Percentiles rank a stretch among this genome's conserved stretches.
These are phyloP conservation scores for Epinotia demarniana DNA, from an alignment of 2,888 invertebrate genomes.

Conservation along the genomic window DNA sequence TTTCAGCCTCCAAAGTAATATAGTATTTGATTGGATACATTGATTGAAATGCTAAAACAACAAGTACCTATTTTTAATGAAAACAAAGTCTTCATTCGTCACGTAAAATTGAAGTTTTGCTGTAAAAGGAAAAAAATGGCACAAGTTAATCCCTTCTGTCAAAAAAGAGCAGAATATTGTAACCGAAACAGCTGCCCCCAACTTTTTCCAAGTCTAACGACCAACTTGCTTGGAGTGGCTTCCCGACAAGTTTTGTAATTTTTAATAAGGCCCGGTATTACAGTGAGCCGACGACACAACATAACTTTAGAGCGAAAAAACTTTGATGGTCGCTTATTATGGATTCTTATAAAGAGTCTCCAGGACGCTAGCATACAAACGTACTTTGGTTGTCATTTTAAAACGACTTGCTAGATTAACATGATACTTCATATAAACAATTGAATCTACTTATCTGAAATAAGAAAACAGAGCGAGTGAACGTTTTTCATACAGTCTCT, in stretches of 20 bases:
- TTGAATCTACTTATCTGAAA: no score
- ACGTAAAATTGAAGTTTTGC: not conserved
- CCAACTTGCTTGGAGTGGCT: slow-evolving; percentile 53
- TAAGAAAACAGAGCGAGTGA: no score
- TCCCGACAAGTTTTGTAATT: slow-evolving; percentile 65
- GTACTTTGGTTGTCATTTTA: no score
- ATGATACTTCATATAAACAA: no score
- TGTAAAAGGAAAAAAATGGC: not conserved
- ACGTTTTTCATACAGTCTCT: no score
- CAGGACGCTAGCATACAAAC: no score
- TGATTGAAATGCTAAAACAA: no score
- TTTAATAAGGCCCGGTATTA: slow-evolving; percentile 68
- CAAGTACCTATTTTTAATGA: not conserved
- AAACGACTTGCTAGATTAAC: no score
- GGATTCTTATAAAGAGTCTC: slow-evolving; percentile 3
- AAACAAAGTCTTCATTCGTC: not conserved
- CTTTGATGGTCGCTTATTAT: slow-evolving; percentile 18
- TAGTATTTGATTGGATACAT: no score
- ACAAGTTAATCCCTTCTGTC: not conserved
- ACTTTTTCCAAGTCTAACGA: slow-evolving; percentile 60
- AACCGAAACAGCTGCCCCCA: slow-evolving; percentile 25
- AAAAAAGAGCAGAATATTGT: slow-evolving; percentile 10
- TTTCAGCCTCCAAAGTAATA: no score
- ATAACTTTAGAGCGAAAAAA: slow-evolving; percentile 41
- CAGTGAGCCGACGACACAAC: slow-evolving; percentile 56